Evolutionary conservation across 2,888 invertebrate species (phyloP).

Genomic region (Nemotelus pantherinus): DNA sequence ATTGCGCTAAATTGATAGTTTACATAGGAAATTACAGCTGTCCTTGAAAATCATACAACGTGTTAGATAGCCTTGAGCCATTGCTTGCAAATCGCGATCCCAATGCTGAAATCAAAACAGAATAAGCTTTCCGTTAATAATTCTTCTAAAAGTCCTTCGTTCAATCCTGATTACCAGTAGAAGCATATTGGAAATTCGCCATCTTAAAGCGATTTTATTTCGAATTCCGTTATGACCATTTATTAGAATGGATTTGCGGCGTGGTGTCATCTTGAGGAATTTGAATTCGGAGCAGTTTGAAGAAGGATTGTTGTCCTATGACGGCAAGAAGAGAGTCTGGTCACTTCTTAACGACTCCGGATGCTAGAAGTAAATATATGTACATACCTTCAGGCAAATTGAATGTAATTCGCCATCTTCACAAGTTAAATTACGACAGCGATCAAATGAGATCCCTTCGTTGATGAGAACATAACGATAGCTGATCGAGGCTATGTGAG

Average conservation of each 20-base stretch:
- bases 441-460: neutral
- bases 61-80: constrained; percentile 51
- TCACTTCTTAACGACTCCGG: neutral
- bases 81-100: constrained; percentile 51
- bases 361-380: neutral
- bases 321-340: neutral
- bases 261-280: constrained; percentile 1
- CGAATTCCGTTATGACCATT: constrained; percentile 55
- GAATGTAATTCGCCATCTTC: constrained; percentile 22
- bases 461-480: constrained; percentile 3
- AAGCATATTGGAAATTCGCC: constrained; percentile 54
- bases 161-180: constrained; percentile 49
- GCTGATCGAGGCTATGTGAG: neutral
- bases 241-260: constrained; percentile 18
- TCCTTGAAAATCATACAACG: constrained; percentile 49
- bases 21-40: constrained; percentile 52
- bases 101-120: constrained; percentile 51
- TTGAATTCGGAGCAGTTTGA: constrained; percentile 12
- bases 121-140: neutral
- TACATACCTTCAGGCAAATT: constrained; percentile 9
- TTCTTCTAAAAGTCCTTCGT: neutral
- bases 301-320: neutral
- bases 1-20: neutral
- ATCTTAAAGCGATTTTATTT: constrained; percentile 53
- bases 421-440: constrained; percentile 13